phyloP scores from a whole-genome alignment of 2,888 invertebrate species.

The Morinoia aosen region DNA sequence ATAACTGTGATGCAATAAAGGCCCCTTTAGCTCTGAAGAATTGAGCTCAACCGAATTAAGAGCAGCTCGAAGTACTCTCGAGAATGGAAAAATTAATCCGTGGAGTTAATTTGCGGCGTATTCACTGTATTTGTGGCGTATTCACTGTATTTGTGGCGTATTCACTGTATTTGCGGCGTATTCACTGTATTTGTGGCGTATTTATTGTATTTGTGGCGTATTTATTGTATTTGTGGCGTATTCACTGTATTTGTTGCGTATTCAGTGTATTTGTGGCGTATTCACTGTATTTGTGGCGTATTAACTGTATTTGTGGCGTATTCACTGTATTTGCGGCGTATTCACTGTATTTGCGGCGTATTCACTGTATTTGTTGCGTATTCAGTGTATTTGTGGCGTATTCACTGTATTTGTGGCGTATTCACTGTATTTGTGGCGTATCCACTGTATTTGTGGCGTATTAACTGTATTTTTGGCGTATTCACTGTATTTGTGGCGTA shows the following conservation, averaged over 20 bases:
- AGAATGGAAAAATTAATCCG: conserved; percentile 1
- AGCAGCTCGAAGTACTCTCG: neutral
- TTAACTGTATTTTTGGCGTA: too few relatives aligned
- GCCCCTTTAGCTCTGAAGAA: neutral
- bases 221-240: neutral
- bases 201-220: neutral
- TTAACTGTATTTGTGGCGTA: neutral
- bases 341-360: neutral
- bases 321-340: neutral
- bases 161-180: neutral
- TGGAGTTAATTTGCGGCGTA: neutral
- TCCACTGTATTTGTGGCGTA: neutral
- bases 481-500: neutral
- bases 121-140: neutral
- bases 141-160: neutral
- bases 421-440: neutral
- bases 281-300: neutral
- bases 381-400: neutral
- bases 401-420: neutral
- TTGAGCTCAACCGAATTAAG: neutral
- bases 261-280: neutral
- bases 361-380: too few relatives aligned
- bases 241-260: too few relatives aligned
- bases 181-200: too few relatives aligned
- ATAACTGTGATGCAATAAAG: neutral